Evolutionary conservation across 2,888 invertebrate species (phyloP).

Genomic region (Eristalis intricaria): DNA sequence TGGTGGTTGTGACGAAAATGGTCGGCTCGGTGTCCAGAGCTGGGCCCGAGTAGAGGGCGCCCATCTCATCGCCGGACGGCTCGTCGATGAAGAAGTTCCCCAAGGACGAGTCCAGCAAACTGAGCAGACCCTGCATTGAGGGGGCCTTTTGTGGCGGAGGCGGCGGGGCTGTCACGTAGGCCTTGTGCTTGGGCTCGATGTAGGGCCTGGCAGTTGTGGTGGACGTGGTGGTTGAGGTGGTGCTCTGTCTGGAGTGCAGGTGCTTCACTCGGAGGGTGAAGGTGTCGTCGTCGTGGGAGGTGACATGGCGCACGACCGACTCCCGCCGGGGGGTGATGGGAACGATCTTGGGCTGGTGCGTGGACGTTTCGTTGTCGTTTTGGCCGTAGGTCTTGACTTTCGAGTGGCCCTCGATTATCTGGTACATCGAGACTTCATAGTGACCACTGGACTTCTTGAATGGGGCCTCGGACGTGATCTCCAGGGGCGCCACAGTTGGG

Average conservation of each 20-base stretch:
- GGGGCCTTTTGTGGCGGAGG: constrained; percentile 33
- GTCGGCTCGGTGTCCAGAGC: constrained; percentile 42
- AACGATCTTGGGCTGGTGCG: constrained; percentile 80
- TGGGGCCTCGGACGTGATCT: constrained; percentile 84
- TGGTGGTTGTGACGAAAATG: constrained; percentile 70
- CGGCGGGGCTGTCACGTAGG: constrained; percentile 38
- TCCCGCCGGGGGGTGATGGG: constrained; percentile 79
- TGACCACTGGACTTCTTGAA: constrained; percentile 82
- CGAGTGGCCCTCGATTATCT: constrained; percentile 92
- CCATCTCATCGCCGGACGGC: constrained; percentile 57
- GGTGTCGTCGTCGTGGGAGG: constrained; percentile 70
- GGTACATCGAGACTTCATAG: constrained; percentile 83
- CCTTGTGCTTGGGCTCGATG: constrained; percentile 10
- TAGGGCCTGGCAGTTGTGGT: constrained; percentile 63
- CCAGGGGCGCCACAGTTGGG: constrained; percentile 80
- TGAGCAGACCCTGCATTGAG: constrained; percentile 78
- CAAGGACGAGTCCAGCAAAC: constrained; percentile 78
- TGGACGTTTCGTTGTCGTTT: constrained; percentile 77
- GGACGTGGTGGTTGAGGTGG: constrained; percentile 69
- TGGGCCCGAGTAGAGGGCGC: constrained; percentile 40
- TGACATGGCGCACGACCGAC: constrained; percentile 78
- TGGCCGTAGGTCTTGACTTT: constrained; percentile 92
- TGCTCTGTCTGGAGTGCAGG: constrained; percentile 78
- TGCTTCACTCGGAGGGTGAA: constrained; percentile 80
- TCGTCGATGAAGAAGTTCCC: constrained; percentile 78